Conservation (phyloP, 1,140 invertebrate species). For the Teleopsis dalmanni region DNA sequence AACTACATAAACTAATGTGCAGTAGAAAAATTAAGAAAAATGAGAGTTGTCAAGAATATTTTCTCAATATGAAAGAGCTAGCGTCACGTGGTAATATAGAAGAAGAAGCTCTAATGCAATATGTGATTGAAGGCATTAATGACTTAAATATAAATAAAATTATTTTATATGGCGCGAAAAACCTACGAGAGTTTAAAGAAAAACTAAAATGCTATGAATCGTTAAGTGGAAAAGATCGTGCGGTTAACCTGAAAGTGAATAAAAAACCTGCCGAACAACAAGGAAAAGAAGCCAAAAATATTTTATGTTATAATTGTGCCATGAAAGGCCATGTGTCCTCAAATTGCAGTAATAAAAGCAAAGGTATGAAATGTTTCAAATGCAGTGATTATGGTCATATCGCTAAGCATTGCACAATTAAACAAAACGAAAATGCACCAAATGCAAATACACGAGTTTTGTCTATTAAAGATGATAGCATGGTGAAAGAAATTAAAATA, state of each 20-base stretch:
- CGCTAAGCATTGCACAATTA: neutral
- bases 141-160: neutral
- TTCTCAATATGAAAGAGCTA: slow-evolving; percentile 3
- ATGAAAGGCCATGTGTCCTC: neutral
- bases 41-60: slow-evolving; percentile 3
- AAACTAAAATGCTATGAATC: slow-evolving; percentile 3
- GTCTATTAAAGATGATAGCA: neutral
- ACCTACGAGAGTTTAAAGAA: neutral
- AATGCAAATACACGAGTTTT: neutral
- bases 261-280: neutral
- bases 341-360: neutral
- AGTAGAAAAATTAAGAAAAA: slow-evolving; percentile 6
- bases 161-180: slow-evolving; percentile 1
- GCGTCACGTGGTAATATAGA: neutral
- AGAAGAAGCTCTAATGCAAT: slow-evolving; percentile 3
- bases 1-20: neutral
- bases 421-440: neutral
- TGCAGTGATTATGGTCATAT: slow-evolving; percentile 4
- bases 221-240: neutral
- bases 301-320: neutral
- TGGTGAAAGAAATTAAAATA: neutral
- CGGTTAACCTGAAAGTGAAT: neutral
- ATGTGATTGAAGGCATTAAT: slow-evolving; percentile 2
- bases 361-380: too few relatives aligned
- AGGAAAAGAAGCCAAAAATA: neutral